A percentile compares a stretch with the other conserved stretches of the same genome.
These are phyloP conservation scores for Falco peregrinus DNA, from an alignment of 2,797 vertebrate genomes.

Conservation along the genomic window DNA sequence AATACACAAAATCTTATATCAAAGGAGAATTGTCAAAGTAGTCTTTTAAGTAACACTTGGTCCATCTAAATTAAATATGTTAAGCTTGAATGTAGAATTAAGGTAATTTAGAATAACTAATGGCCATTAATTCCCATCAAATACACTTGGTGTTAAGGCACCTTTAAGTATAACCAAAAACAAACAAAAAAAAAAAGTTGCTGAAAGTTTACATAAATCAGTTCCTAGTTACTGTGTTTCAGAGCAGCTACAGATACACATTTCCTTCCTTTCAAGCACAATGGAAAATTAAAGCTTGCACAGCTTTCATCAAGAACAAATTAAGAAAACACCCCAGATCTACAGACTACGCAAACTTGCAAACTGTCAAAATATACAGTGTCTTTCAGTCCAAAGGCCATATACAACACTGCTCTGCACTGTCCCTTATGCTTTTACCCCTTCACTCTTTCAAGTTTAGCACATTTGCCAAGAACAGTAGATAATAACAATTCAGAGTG, in stretches of 20 bases:
- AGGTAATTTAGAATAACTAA: neutral
- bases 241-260: neutral
- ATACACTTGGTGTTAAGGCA: neutral
- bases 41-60: neutral
- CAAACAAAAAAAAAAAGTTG: neutral
- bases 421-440: neutral
- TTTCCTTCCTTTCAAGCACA: neutral
- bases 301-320: neutral
- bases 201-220: neutral
- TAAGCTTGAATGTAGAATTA: neutral
- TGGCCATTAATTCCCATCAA: neutral
- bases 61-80: neutral
- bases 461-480: neutral
- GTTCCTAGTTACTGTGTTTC: neutral
- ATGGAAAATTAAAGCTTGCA: neutral
- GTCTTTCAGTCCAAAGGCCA: neutral
- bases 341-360: fast-evolving
- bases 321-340: neutral
- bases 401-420: neutral
- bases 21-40: neutral
- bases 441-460: neutral
- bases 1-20: neutral
- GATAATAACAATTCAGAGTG: neutral
- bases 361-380: neutral
- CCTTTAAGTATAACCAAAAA: neutral